Percentiles rank a stretch among this genome's conserved stretches.
These are phyloP conservation scores for Tricholaema leucomelas DNA, from an alignment of 2,113 vertebrate species.

Conservation along the genomic window DNA sequence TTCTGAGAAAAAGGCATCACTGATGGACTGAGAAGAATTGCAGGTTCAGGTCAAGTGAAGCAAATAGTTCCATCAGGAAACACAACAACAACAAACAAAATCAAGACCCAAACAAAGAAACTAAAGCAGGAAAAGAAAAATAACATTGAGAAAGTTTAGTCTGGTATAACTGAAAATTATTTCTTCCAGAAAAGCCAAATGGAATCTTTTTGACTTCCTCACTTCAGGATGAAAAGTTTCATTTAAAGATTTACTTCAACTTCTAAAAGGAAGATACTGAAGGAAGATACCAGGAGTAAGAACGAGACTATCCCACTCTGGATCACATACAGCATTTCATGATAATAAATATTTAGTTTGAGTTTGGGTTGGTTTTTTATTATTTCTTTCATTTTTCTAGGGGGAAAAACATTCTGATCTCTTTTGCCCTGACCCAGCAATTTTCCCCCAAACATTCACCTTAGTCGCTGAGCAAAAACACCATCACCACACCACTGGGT, in stretches of 20 bases:
- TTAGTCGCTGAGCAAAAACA: background rate
- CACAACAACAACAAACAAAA: background rate
- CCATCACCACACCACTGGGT: background rate
- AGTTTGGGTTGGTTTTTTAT: background rate
- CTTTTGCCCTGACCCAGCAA: background rate
- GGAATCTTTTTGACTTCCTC: background rate
- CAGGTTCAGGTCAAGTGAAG: background rate
- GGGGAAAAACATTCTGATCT: background rate
- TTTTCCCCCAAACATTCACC: background rate
- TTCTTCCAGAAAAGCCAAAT: conserved; percentile 20
- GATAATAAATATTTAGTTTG: background rate
- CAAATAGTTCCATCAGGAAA: background rate
- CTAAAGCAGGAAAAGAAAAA: background rate
- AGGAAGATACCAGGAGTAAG: background rate
- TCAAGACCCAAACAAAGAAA: background rate
- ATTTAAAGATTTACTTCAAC: background rate
- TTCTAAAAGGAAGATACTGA: background rate
- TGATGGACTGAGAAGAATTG: background rate
- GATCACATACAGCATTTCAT: background rate
- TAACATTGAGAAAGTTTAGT: background rate
- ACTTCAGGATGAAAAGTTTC: conserved; percentile 2
- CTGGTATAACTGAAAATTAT: background rate
- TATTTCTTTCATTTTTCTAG: background rate
- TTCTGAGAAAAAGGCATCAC: background rate
- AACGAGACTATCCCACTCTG: background rate